phyloP scores from a whole-genome alignment of 2,888 invertebrate genomes.

The Trissonchulus latispiculum region DNA sequence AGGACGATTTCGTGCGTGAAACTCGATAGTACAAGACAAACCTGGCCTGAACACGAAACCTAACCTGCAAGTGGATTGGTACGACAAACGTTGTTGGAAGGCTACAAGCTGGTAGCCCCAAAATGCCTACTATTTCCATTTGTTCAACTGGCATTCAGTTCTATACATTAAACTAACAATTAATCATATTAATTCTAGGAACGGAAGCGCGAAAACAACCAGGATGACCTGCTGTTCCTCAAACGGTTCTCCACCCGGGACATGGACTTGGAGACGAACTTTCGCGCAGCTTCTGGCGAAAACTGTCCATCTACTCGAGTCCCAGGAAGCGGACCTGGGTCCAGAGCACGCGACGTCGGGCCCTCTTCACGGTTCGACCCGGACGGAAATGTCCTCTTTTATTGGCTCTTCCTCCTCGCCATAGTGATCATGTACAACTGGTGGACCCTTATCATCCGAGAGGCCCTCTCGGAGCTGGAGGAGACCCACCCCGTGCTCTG shows the following conservation, averaged over 20 bases:
- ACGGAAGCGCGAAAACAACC: background rate
- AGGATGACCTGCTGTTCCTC: conserved; percentile 55
- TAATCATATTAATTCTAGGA: background rate
- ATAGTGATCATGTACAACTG: conserved; percentile 82
- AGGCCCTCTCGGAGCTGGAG: conserved; percentile 84
- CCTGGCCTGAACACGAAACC: no score
- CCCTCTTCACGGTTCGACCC: background rate
- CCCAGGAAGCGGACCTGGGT: background rate
- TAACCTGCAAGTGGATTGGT: no score
- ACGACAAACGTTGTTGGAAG: no score
- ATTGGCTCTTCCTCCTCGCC: conserved; percentile 82
- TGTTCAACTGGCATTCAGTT: no score
- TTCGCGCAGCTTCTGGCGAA: no score
- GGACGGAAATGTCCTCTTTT: conserved; percentile 84
- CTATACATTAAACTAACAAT: no score
- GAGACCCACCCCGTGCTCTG: conserved; percentile 51
- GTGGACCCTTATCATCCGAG: conserved; percentile 86
- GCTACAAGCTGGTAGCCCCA: no score
- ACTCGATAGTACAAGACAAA: no score
- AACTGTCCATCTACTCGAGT: no score
- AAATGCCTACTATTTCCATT: no score
- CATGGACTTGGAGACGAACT: conserved; percentile 52
- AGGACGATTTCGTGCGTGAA: no score
- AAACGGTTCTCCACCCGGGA: conserved; percentile 86
- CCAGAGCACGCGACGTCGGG: background rate